Evolutionary conservation across 2,113 vertebrate species (phyloP), one percentile per base, ranked within the genome.

Genomic region (Campylorhamphus procurvoides): DNA sequence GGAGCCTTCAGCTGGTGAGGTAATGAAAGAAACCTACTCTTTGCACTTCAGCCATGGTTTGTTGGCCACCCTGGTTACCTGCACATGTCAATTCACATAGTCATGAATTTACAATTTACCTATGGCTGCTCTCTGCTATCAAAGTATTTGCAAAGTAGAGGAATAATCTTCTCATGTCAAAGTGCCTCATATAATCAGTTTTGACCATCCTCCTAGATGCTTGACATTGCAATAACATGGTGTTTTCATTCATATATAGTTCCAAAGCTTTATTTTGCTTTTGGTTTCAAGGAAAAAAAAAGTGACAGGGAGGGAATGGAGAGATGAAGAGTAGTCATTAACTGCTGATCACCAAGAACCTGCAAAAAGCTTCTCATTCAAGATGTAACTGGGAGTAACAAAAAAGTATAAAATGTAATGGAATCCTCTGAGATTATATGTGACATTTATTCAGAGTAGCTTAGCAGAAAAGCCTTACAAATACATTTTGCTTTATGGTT

Each of bases 221-320:
- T 5, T 89, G 73, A 71, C 37, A 23, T 55, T 59, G 28, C 25
- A 89, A 23, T 37, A 76, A 44, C 0, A 3, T 63, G 25, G 5
- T 64, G 27, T 62, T 66, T 47, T 60, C n/a, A 39, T 52, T 83
- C 13, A 6, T n/a, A 44, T 25, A 13, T 87, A 5, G 63, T 95
- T 74, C 37, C 10, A 59, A 63, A 18, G 2, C 33, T 77, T 77
- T 74, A 77, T 62, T 83, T 59, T 35, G 7, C 15, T 29, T 14
- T 42, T 69, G 15, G 4, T 71, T 90, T 74, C n/a, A 64, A 73
- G 20, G 25, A 63, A 31, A 6, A 18, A 39, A 46, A 7, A 1
- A 1, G 17, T 3, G 1, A 0, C 23, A 20, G 19, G 4, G 11
- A 2, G 2, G 20, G 9, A 52, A 73, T 16, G 19, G 46, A 78